A percentile compares a stretch with the other conserved stretches of the same genome.
Evolutionary conservation across 2,888 invertebrate species (phyloP).

Genomic region (Dichetophora obliterata): DNA sequence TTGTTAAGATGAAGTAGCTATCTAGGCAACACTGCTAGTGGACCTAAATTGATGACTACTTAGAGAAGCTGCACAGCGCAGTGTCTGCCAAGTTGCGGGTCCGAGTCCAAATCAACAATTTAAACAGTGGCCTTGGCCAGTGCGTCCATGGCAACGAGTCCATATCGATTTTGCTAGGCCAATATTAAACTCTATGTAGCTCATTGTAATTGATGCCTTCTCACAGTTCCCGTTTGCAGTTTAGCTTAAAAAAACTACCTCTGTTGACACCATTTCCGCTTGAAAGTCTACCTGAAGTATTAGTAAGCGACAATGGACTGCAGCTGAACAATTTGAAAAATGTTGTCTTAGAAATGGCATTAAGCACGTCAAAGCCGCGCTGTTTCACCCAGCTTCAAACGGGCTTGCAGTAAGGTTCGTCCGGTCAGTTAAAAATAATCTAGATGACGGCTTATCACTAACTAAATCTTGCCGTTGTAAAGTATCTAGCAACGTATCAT

Average conservation of each 20-base stretch:
- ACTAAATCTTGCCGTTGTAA: conserved; percentile 29
- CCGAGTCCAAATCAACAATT: conserved; percentile 34
- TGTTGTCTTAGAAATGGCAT: conserved; percentile 51
- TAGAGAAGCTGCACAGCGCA: conserved; percentile 22
- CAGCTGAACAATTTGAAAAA: conserved; percentile 47
- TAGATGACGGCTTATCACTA: conserved; percentile 26
- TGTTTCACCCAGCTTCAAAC: conserved; percentile 49
- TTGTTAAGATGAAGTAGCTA: conserved; percentile 38
- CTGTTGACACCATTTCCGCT: conserved; percentile 50
- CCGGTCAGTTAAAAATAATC: conserved; percentile 37
- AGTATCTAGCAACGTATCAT: conserved; percentile 36
- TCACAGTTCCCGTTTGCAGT: conserved; percentile 40
- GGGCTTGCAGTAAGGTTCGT: conserved; percentile 50
- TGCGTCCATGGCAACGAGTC: conserved; percentile 60
- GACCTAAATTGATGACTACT: conserved; percentile 38
- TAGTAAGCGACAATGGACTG: conserved; percentile 52
- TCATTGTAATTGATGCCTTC: conserved; percentile 46
- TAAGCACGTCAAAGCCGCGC: conserved; percentile 49
- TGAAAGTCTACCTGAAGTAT: conserved; percentile 49
- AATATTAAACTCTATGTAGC: conserved; percentile 48
- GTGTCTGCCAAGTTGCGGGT: conserved; percentile 38
- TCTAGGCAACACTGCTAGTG: conserved; percentile 39
- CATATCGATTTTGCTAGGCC: conserved; percentile 69
- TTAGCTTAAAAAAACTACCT: conserved; percentile 41
- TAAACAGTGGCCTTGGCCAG: conserved; percentile 49